phyloP scores from a whole-genome alignment of 2,113 vertebrate species.

The Atherinomorus stipes region DNA sequence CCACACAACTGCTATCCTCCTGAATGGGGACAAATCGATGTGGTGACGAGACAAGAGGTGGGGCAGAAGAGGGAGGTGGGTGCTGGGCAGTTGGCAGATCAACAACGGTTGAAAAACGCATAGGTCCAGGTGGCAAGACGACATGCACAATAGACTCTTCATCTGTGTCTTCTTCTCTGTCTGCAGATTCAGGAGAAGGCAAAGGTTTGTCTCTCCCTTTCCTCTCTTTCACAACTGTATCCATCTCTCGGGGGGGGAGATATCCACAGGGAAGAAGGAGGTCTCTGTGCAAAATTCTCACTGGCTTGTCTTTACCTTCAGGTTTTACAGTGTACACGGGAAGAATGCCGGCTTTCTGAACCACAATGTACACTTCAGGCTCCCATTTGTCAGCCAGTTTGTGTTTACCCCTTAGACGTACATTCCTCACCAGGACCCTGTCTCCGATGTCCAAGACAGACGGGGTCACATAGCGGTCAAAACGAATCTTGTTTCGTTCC shows the following conservation, averaged over 20 bases:
- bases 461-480: not conserved
- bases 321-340: not conserved
- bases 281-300: not conserved
- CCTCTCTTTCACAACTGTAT: too few species aligned
- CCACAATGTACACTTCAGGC: not conserved
- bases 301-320: not conserved
- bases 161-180: too few species aligned
- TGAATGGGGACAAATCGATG: too few species aligned
- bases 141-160: too few species aligned
- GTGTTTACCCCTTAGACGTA: not conserved
- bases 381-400: slow-evolving; percentile 3
- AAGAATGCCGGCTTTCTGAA: not conserved
- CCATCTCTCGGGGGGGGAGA: not conserved
- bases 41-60: too few species aligned
- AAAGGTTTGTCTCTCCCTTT: too few species aligned
- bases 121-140: too few species aligned
- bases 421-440: not conserved
- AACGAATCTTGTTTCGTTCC: not conserved
- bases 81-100: too few species aligned
- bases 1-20: too few species aligned
- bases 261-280: not conserved
- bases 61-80: too few species aligned
- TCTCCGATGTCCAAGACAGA: not conserved
- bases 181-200: too few species aligned
- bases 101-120: too few species aligned